These are phyloP conservation scores for Merops nubicus DNA, from an alignment of 2,113 vertebrate genomes.

Conservation along the genomic window DNA sequence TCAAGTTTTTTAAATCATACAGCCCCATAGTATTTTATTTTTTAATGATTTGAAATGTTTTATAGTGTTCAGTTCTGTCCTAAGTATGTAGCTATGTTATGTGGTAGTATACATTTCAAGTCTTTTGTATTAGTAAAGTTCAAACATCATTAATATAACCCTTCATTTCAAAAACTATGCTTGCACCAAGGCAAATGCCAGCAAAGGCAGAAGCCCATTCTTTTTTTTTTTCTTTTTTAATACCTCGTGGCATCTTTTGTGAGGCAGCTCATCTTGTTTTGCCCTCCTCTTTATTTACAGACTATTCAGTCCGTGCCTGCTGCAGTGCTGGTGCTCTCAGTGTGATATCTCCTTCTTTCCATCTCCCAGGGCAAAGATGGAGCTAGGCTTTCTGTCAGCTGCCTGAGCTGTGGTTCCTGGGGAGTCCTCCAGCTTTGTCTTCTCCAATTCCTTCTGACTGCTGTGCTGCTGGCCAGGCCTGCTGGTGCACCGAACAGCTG, in stretches of 20 bases:
- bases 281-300: constrained; percentile 44
- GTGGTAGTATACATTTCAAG: neutral
- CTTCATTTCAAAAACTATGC: neutral
- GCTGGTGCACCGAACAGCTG: neutral
- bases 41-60: neutral
- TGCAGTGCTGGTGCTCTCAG: neutral
- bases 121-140: neutral
- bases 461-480: constrained; percentile 32
- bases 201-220: neutral
- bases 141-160: neutral
- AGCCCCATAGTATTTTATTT: neutral
- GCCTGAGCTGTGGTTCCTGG: constrained; percentile 45
- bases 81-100: neutral
- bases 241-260: neutral
- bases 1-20: neutral
- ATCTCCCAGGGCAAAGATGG: constrained; percentile 24
- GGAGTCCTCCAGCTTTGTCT: constrained; percentile 34
- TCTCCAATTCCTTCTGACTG: constrained; percentile 64
- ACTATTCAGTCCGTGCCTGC: neutral
- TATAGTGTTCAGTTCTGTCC: neutral
- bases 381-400: constrained; percentile 49
- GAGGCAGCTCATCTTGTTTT: constrained; percentile 33
- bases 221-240: neutral
- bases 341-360: neutral
- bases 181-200: neutral